Base-by-base conservation (phyloP, 2,888 invertebrate genomes). In the Amphipyra tragopoginis region DNA sequence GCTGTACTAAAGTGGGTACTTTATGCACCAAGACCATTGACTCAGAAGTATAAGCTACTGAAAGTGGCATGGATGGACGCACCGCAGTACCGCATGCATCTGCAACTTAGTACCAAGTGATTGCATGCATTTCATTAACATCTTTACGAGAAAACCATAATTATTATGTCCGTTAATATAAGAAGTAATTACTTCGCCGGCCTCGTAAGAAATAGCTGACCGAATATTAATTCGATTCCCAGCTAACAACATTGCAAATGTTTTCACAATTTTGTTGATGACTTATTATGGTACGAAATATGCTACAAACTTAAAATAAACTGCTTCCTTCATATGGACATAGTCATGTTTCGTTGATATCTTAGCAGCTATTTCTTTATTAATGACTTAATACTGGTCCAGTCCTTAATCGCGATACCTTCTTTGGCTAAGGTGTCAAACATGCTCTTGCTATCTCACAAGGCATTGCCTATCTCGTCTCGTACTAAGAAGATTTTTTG, bases 301-400 rank as follows among this genome's bases (percentile, higher is more conserved):
- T 64, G 57, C 33, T 49, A 42, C 14, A 34, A 55, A 47, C 49
- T 48, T 15, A 44, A 54, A 55, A 54, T 59, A 58, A 66, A 64
- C 58, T n/a, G 13, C 50, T 67, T 60, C 45, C 59, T 59, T 52
- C 54, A 55, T 73, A 74, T 45, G 74, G 67, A 44, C 44, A 59
- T 53, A 51, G 73, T 59, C 61, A 54, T 61, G 71, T 74, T 50
- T 57, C 34, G 59, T 44, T 64, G 21, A 57, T 61, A 44, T 48
- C 64, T 64, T 54, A 62, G 58, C 49, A 55, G 55, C 64, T 71
- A 74, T 74, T 64, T 71, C 60, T 71, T 64, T 64, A 74, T 74
- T 64, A 71, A 60, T 50, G 38, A 36, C 58, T 71, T 66, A 48
- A 71, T 71, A 55, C 66, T n/a, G 33, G 54, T 57, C 56, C 38